These are phyloP conservation scores for Tautogolabrus adspersus DNA, from an alignment of 2,113 vertebrate species.

Conservation along the genomic window DNA sequence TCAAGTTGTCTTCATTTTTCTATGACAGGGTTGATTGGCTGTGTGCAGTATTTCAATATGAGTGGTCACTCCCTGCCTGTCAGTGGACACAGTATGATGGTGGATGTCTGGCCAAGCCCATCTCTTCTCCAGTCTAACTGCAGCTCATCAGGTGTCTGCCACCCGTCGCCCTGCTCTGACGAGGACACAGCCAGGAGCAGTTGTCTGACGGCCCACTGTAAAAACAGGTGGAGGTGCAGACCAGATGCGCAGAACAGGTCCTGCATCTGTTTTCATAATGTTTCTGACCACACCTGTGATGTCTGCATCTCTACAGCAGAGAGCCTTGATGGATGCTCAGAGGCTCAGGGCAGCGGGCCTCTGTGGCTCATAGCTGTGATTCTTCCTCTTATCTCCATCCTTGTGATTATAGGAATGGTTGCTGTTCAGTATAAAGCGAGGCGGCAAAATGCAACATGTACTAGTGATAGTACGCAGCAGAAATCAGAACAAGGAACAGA, in stretches of 20 bases:
- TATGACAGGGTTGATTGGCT: conserved; percentile 79
- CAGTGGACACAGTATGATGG: conserved; percentile 67
- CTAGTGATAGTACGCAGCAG: conserved; percentile 10
- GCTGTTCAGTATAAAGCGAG: conserved; percentile 47
- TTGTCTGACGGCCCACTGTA: conserved; percentile 70
- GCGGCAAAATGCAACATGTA: conserved; percentile 13
- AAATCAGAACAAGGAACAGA: conserved; percentile 62
- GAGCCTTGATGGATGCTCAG: conserved; percentile 53
- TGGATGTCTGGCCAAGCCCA: conserved; percentile 68
- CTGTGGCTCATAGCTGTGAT: conserved; percentile 76
- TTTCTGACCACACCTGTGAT: conserved; percentile 67
- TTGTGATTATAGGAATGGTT: conserved; percentile 54
- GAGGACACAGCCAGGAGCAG: conserved; percentile 14
- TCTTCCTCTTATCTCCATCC: conserved; percentile 58
- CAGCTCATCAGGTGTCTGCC: conserved; percentile 64
- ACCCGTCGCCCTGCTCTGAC: conserved; percentile 60
- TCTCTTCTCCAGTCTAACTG: conserved; percentile 72
- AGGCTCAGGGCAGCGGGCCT: conserved; percentile 14
- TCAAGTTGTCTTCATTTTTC: not conserved
- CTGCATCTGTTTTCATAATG: conserved; percentile 77
- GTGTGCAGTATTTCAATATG: conserved; percentile 79
- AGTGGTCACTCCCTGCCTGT: conserved; percentile 69
- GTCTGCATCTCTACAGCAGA: conserved; percentile 54
- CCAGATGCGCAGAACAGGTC: conserved; percentile 41
- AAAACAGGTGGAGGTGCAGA: conserved; percentile 39